Conservation (phyloP, 2,888 invertebrate species). For the Gandaritis pyraliata region DNA sequence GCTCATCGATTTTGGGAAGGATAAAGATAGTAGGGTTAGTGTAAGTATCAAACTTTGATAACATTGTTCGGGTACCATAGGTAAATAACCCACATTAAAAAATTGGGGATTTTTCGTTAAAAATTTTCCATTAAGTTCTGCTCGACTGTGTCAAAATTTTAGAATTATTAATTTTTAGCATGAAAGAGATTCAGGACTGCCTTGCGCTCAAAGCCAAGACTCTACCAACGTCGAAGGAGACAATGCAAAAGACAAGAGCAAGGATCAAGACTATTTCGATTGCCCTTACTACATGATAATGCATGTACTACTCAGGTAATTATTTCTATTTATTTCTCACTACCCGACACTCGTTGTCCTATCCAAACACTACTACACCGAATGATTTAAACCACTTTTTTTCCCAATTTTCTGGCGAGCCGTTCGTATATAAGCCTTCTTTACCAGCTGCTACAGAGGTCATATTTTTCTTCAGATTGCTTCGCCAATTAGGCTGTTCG, state of each 20-base stretch:
- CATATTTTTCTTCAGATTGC: slow-evolving; percentile 82
- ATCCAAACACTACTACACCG: too few relatives aligned
- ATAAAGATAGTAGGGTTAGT: slow-evolving; percentile 73
- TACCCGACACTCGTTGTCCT: background rate
- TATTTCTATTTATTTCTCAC: background rate
- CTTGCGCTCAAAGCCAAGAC: slow-evolving; percentile 77
- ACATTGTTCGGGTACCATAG: background rate
- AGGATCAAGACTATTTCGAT: slow-evolving; percentile 75
- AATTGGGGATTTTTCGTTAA: too few relatives aligned
- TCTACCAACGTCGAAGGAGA: slow-evolving; percentile 78
- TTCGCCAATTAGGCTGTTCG: slow-evolving; percentile 95
- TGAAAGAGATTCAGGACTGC: slow-evolving; percentile 79
- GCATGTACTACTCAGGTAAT: slow-evolving; percentile 86
- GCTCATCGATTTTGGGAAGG: slow-evolving; percentile 67
- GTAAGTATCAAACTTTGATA: slow-evolving; percentile 4
- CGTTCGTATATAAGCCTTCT: background rate
- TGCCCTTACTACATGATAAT: slow-evolving; percentile 89
- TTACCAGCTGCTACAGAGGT: background rate
- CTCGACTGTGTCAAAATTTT: background rate
- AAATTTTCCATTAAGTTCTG: too few relatives aligned
- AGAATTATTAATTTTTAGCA: slow-evolving; percentile 40
- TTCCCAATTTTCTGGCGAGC: background rate
- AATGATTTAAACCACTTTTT: too few relatives aligned
- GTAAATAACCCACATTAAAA: too few relatives aligned
- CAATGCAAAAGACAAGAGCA: slow-evolving; percentile 66